phyloP scores from a whole-genome alignment of 2,797 vertebrate genomes.

The Adrianichthys oophorus region DNA sequence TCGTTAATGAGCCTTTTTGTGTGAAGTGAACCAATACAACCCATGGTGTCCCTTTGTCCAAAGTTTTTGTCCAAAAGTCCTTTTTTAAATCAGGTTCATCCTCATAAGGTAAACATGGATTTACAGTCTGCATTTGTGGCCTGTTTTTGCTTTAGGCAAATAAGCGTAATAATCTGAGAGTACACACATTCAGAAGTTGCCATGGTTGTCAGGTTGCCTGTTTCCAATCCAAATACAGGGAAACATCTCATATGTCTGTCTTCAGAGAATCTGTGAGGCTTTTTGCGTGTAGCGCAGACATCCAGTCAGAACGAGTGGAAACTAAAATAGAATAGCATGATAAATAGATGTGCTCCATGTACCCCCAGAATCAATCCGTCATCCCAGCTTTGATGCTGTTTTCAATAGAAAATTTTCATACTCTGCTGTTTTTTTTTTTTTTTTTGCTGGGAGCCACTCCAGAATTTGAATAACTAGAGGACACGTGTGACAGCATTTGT shows the following conservation, averaged over 20 bases:
- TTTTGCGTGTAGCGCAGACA: conserved; percentile 48
- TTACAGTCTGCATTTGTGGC: too few species aligned
- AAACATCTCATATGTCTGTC: neutral
- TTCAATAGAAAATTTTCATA: conserved; percentile 59
- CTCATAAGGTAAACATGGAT: too few species aligned
- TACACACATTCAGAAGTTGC: conserved; percentile 1
- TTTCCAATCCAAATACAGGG: conserved; percentile 5
- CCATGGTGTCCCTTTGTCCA: too few species aligned
- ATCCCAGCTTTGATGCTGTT: conserved; percentile 59
- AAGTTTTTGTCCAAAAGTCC: too few species aligned
- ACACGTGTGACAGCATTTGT: conserved; percentile 55
- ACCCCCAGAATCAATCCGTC: conserved; percentile 75
- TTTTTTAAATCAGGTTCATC: too few species aligned
- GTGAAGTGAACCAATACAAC: too few species aligned
- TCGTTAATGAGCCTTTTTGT: too few species aligned
- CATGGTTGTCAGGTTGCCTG: conserved; percentile 16
- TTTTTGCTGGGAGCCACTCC: conserved; percentile 36
- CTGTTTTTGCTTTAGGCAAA: too few species aligned
- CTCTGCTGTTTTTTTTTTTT: conserved; percentile 5
- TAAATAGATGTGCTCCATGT: conserved; percentile 74
- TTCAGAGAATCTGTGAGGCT: conserved; percentile 24
- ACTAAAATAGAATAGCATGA: conserved; percentile 58
- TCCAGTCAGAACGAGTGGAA: conserved; percentile 62
- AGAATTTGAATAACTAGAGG: conserved; percentile 49
- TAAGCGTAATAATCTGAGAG: too few species aligned